Conservation (phyloP, 2,797 vertebrate species). For the Hybognathus amarus region DNA sequence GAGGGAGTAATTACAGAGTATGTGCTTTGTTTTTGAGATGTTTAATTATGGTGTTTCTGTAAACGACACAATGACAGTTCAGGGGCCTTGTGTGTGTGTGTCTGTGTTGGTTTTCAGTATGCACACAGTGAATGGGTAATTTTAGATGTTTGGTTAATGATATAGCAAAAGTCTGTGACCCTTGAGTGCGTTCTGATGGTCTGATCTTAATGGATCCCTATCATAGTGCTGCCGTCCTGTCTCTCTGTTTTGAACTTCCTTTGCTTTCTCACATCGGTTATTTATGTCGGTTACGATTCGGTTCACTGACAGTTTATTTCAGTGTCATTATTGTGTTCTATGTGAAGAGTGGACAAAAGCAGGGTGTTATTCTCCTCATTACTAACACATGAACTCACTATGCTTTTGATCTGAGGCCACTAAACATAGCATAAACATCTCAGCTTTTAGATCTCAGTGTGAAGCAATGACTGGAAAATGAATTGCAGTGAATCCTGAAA, state of each 20-base stretch:
- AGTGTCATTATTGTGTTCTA: slow-evolving; percentile 48
- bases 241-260: slow-evolving; percentile 24
- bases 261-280: slow-evolving; percentile 26
- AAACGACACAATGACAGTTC: slow-evolving; percentile 61
- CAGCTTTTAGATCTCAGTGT: not conserved
- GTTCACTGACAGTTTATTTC: slow-evolving; percentile 48
- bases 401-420: slow-evolving; percentile 24
- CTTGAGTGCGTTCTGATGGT: slow-evolving; percentile 43
- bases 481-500: not conserved
- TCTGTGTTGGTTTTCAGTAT: slow-evolving; percentile 36
- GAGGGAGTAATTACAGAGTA: slow-evolving; percentile 81
- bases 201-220: slow-evolving; percentile 45
- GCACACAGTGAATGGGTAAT: slow-evolving; percentile 54
- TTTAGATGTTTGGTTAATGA: slow-evolving; percentile 58
- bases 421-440: slow-evolving; percentile 22
- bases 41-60: slow-evolving; percentile 84
- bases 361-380: slow-evolving; percentile 30
- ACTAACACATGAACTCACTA: slow-evolving; percentile 22
- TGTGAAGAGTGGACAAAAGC: slow-evolving; percentile 47
- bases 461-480: slow-evolving; percentile 10
- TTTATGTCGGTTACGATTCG: slow-evolving; percentile 14
- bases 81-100: slow-evolving; percentile 73
- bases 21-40: slow-evolving; percentile 83
- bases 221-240: slow-evolving; percentile 17
- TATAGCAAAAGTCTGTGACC: slow-evolving; percentile 70